phyloP scores from a whole-genome alignment of 2,113 vertebrate genomes.

The Chrysemys picta region DNA sequence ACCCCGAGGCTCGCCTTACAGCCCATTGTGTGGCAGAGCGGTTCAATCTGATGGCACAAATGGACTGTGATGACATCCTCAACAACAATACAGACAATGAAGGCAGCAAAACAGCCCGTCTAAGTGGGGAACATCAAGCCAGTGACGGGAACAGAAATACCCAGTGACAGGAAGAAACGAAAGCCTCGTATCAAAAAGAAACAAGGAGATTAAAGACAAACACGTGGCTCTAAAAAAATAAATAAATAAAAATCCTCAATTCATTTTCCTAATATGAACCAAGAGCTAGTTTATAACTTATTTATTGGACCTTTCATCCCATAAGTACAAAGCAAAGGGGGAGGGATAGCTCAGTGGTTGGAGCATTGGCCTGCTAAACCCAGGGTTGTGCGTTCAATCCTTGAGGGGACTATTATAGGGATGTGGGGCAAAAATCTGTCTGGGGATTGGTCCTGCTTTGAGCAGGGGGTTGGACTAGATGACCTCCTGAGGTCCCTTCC shows the following conservation, averaged over 20 bases:
- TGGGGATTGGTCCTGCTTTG: too few species aligned
- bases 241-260: neutral
- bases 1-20: constrained; percentile 91
- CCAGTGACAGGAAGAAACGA: constrained; percentile 17
- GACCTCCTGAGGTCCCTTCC: too few species aligned
- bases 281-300: constrained; percentile 46
- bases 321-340: neutral
- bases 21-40: constrained; percentile 92
- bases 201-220: neutral
- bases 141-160: neutral
- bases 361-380: too few species aligned
- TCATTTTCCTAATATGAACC: neutral
- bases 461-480: too few species aligned
- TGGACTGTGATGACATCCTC: constrained; percentile 74
- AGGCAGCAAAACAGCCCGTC: constrained; percentile 65
- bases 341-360: too few species aligned
- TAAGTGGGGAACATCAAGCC: constrained; percentile 45
- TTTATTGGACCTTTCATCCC: constrained; percentile 60
- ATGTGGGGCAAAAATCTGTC: too few species aligned
- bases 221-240: neutral
- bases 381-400: too few species aligned
- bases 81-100: constrained; percentile 67
- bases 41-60: constrained; percentile 82
- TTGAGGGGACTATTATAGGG: too few species aligned
- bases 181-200: rapidly evolving